phyloP scores from a whole-genome alignment of 2,113 vertebrate genomes.

The Oophaga pumilio region DNA sequence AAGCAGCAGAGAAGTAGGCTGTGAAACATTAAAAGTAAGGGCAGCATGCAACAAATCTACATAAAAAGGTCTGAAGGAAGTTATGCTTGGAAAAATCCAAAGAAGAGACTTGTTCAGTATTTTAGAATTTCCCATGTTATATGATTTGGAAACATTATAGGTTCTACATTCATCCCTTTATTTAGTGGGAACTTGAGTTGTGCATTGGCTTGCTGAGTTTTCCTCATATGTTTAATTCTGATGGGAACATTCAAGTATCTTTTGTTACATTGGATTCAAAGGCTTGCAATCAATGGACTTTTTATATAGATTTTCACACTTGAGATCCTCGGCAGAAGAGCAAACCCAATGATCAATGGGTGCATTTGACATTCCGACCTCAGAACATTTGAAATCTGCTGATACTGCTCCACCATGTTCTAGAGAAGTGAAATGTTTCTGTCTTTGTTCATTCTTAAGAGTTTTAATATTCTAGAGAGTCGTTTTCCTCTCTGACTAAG shows the following conservation, averaged over 20 bases:
- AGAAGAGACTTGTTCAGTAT: slow-evolving; percentile 27
- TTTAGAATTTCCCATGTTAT: slow-evolving; percentile 19
- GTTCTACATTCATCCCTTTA: neutral
- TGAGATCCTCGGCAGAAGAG: slow-evolving; percentile 25
- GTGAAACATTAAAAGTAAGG: slow-evolving; percentile 26
- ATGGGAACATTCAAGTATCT: slow-evolving; percentile 41
- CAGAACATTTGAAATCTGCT: slow-evolving; percentile 7
- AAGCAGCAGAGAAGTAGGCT: slow-evolving; percentile 13
- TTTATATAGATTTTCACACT: slow-evolving; percentile 48
- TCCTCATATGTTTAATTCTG: slow-evolving; percentile 43
- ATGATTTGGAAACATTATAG: slow-evolving; percentile 10
- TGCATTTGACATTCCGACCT: slow-evolving; percentile 23
- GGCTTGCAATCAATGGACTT: slow-evolving; percentile 38
- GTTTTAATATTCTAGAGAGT: neutral
- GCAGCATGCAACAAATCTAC: slow-evolving; percentile 19
- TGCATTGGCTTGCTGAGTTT: neutral
- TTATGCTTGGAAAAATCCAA: slow-evolving; percentile 48
- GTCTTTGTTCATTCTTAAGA: neutral
- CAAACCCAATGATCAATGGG: slow-evolving; percentile 36
- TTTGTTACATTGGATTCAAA: slow-evolving; percentile 45
- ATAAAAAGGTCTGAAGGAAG: slow-evolving; percentile 19
- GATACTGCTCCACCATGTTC: slow-evolving; percentile 3
- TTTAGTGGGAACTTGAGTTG: neutral
- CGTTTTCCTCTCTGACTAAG: neutral
- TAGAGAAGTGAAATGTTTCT: neutral